Conservation (phyloP, 2,888 invertebrate genomes). For the Epistrophe eligans region DNA sequence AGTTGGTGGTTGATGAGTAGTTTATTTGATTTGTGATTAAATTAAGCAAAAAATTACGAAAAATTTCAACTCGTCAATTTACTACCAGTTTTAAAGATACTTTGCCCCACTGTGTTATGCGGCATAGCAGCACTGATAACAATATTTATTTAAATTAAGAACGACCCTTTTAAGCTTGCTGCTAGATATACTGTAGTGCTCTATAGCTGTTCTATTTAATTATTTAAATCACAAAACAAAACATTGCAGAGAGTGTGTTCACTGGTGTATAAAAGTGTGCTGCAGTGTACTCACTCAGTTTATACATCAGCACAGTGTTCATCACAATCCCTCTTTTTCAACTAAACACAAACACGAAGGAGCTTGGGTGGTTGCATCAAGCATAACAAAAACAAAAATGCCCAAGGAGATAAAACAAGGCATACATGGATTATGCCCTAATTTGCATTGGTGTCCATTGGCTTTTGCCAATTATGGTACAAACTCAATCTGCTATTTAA, state of each 20-base stretch:
- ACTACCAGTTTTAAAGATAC: neutral
- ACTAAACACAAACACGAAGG: neutral
- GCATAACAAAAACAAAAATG: conserved; percentile 29
- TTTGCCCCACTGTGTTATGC: neutral
- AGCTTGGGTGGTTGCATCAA: conserved; percentile 17
- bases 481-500: conserved; percentile 48
- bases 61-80: too few species aligned
- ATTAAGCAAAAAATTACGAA: too few species aligned
- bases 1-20: too few species aligned
- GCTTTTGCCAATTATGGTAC: conserved; percentile 51
- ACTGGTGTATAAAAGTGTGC: conserved; percentile 24
- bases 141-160: conserved; percentile 29
- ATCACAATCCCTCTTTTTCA: neutral
- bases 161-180: conserved; percentile 48
- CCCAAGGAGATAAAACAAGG: conserved; percentile 19
- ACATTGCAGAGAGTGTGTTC: conserved; percentile 28
- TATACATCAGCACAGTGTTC: neutral
- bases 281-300: neutral
- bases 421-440: conserved; percentile 29
- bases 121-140: conserved; percentile 54
- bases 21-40: too few species aligned
- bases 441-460: conserved; percentile 59
- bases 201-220: conserved; percentile 61
- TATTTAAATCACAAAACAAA: conserved; percentile 65
- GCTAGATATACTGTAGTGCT: neutral